Evolutionary conservation across 2,113 vertebrate genomes (phyloP), one percentile per base, ranked within the genome.

Genomic region (Murina feae): DNA sequence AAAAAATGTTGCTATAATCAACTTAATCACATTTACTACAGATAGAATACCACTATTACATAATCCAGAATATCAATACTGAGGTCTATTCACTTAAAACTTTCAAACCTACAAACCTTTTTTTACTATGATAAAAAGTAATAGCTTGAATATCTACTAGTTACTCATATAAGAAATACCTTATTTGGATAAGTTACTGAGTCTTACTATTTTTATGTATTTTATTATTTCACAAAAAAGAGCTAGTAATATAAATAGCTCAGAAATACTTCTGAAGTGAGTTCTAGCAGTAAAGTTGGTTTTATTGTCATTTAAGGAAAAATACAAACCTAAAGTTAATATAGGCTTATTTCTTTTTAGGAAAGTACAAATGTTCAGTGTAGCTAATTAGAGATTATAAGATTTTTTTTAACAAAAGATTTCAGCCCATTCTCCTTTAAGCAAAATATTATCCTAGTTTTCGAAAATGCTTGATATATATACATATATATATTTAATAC

Each of bases 151-250:
- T 74, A 75, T 49, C n/a, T 66, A 39, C 66, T 65, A 30, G 4
- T 4, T 80, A 75, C 23, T 76, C 53, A 32, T 32, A 75, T 95
- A 60, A 90, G 78, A 96, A 95, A 92, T 53, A 83, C 51, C 53
- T 91, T 96, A 95, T 93, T 71, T 96, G 65, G 65, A 16, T 80
- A 95, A 96, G 44, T 87, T 90, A 87, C 16, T 84, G 79, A 91
- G 44, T 94, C 51, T 93, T 75, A 94, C n/a, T 90, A 91, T 93
- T 97, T 96, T 91, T 93, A 86, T 69, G n/a, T 89, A 74, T 92
- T 95, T 79, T 84, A 86, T 78, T 87, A 94, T 90, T 97, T 91
- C 71, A 96, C 44, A 93, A 95, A 95, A 95, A 96, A 88, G 72
- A 93, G 2, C 35, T 47, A 87, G 35, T 90, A 78, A 90, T 81